Conservation (phyloP, 2,797 vertebrate genomes). For the Sebastes minor region DNA sequence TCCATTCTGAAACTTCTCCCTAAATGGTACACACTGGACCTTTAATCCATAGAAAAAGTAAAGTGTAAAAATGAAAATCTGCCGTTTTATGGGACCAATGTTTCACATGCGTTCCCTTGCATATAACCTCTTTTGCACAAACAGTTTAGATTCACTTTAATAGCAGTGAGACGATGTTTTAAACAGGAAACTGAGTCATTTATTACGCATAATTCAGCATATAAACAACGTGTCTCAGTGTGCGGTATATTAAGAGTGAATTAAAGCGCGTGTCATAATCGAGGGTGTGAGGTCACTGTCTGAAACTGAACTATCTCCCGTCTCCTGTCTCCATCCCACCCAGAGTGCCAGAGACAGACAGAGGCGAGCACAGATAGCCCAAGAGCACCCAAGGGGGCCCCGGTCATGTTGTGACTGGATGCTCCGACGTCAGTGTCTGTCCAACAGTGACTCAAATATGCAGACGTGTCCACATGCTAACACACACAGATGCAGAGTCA, state of each 20-base stretch:
- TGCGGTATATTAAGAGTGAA: neutral
- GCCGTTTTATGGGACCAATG: too few species aligned
- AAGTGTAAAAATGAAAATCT: too few species aligned
- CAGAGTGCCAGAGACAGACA: constrained; percentile 20
- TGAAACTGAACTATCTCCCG: neutral
- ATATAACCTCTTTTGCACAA: neutral
- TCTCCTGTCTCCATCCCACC: constrained; percentile 29
- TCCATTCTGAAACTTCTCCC: neutral
- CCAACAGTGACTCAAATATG: neutral
- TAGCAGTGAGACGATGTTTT: neutral
- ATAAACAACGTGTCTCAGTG: neutral
- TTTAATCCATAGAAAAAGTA: neutral
- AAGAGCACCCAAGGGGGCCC: constrained; percentile 13
- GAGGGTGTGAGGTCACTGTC: neutral
- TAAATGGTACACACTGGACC: too few species aligned
- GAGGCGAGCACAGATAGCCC: constrained; percentile 43
- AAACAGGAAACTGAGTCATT: neutral
- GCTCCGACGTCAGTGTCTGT: constrained; percentile 46
- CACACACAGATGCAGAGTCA: neutral
- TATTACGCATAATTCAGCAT: neutral
- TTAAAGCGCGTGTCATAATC: neutral
- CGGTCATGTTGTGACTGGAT: constrained; percentile 56
- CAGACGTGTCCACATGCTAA: neutral
- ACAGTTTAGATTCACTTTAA: neutral
- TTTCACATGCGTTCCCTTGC: neutral